Base-by-base conservation (phyloP, 2,113 vertebrate genomes). In the Gila orcuttii region DNA sequence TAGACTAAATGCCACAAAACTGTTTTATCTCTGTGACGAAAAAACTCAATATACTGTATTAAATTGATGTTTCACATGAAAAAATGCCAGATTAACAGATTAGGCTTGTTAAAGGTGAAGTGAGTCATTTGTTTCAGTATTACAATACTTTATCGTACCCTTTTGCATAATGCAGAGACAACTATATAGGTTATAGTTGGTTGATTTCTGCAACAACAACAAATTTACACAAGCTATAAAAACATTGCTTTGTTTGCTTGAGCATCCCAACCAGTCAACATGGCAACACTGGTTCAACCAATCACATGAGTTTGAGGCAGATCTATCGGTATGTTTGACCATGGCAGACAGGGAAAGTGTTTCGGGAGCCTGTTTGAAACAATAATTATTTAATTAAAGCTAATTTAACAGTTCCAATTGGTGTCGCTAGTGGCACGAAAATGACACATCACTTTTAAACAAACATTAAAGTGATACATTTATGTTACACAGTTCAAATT, bases 181-280 rank as follows among this genome's bases (percentile, higher is more conserved):
- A 3, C 39, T 74, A 45, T 47, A 74, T n/a, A n/a, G n/a, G n/a
- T n/a, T n/a, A n/a, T n/a, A 74, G n/a, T 74, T 13, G 59, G 52
- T 55, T 55, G 52, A 19, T 62, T 9, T 62, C 8, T 62, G 10
- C 59, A 73, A 45, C 31, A 68, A 4, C 1, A 19, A 68, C 6
- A 73, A 23, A 23, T 25, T 6, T 15, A 13, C 42, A 7, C 71
- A 12, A 74, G 11, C n/a, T 76, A 45, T 74, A 21, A 74, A 47
- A 13, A 74, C 71, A 47, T 76, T 77, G 47, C 15, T 77, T 55
- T 77, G 15, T 77, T 77, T 55, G 47, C 11, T 33, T 55, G 25
- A 33, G 17, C 75, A 55, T 55, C 28, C 25, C 25, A 31, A 52
- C 13, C 25, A 76, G 74, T 15, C 50, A 15, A 77, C 75, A 21